These are phyloP conservation scores for Eilema sororculum DNA, from an alignment of 2,888 invertebrate species.

Conservation along the genomic window DNA sequence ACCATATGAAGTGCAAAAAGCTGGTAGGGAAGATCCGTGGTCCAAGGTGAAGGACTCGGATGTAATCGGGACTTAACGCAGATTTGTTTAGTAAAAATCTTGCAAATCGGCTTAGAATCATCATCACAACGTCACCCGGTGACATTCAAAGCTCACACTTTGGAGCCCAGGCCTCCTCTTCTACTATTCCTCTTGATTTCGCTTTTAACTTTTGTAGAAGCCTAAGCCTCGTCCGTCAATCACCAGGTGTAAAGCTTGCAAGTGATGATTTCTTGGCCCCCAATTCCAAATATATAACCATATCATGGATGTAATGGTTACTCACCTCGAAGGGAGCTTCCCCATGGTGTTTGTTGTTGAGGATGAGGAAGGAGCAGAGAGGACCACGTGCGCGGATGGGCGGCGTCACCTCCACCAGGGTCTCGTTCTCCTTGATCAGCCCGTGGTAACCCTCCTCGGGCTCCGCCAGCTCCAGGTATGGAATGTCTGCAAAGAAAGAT, in stretches of 20 bases:
- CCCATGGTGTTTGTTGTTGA: constrained; percentile 97
- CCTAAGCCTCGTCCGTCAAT: not conserved
- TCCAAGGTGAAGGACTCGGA: too few species aligned
- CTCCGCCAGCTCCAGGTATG: constrained; percentile 92
- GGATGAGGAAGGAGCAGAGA: constrained; percentile 95
- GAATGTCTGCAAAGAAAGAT: constrained; percentile 83
- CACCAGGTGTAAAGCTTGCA: not conserved
- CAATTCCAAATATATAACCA: too few species aligned
- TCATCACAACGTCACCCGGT: too few species aligned
- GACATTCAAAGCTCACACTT: too few species aligned
- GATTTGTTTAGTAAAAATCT: too few species aligned
- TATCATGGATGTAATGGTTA: not conserved
- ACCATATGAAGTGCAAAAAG: too few species aligned
- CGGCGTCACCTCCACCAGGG: constrained; percentile 97
- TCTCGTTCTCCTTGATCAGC: constrained; percentile 96
- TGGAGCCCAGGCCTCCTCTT: too few species aligned
- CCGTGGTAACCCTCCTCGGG: constrained; percentile 97
- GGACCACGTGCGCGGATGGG: constrained; percentile 94
- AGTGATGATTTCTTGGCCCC: too few species aligned
- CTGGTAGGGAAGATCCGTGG: too few species aligned
- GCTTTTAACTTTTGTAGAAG: not conserved
- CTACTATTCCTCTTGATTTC: too few species aligned
- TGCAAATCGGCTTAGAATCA: too few species aligned
- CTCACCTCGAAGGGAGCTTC: constrained; percentile 96
- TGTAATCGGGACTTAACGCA: too few species aligned